Conservation (phyloP, 2,113 vertebrate genomes). For the Myotis yumanensis region DNA sequence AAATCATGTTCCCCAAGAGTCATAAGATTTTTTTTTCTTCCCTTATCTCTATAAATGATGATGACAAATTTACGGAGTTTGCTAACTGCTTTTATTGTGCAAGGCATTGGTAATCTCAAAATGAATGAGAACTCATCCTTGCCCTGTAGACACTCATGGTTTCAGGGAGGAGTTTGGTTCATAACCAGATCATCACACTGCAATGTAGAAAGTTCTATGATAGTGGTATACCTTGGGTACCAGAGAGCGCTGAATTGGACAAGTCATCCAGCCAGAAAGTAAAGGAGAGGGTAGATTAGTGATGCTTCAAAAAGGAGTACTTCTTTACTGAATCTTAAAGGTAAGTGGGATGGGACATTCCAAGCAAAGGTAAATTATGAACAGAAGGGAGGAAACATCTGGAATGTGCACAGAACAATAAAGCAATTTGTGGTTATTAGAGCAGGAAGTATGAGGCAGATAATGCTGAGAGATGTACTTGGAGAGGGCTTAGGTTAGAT, state of each 20-base stretch:
- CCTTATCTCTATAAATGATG: not conserved
- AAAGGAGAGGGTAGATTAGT: not conserved
- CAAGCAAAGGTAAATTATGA: not conserved
- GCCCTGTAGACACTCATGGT: not conserved
- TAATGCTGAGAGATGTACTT: not conserved
- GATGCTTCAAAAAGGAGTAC: not conserved
- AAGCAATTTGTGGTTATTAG: not conserved
- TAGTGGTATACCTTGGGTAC: not conserved
- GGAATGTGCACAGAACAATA: not conserved
- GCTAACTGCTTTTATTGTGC: not conserved
- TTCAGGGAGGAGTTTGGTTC: not conserved
- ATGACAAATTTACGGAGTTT: not conserved
- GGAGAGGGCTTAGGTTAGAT: not conserved
- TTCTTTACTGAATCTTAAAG: not conserved
- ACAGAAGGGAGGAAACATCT: not conserved
- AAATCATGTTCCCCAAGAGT: not conserved
- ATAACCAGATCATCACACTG: not conserved
- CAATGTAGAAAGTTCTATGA: not conserved
- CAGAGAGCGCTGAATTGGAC: not conserved
- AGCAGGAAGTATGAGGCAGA: not conserved
- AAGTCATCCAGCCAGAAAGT: not conserved
- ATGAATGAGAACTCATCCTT: not conserved
- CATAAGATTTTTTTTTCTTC: not conserved
- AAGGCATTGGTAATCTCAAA: slow-evolving; percentile 5
- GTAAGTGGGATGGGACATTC: not conserved